phyloP scores from a whole-genome alignment of 1,140 invertebrate genomes.

The Diabrotica virgifera region DNA sequence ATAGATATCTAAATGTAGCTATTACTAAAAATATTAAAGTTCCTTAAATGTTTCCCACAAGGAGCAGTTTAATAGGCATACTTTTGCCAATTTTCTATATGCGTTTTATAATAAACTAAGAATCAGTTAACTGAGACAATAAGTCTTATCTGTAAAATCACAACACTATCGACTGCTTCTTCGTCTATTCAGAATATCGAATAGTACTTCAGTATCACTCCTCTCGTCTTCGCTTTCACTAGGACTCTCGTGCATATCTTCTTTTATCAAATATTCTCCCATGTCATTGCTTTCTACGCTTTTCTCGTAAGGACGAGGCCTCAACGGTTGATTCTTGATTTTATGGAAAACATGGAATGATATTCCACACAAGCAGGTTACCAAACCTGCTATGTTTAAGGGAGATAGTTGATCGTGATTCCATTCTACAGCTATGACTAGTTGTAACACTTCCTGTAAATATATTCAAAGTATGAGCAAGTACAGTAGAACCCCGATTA shows the following conservation, averaged over 20 bases:
- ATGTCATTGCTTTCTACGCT: constrained; percentile 34
- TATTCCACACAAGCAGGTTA: constrained; percentile 88
- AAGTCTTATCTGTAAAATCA: not conserved
- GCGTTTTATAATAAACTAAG: no score
- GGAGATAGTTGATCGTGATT: constrained; percentile 81
- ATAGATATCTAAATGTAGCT: no score
- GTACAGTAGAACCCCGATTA: no score
- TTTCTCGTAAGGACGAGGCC: constrained; percentile 31
- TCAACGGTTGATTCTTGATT: constrained; percentile 38
- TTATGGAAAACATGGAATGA: constrained; percentile 83
- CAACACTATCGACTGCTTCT: constrained; percentile 10
- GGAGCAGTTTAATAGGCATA: no score
- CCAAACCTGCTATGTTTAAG: constrained; percentile 82
- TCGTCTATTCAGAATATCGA: constrained; percentile 43
- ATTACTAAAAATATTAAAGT: no score
- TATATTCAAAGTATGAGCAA: no score
- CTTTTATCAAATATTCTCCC: constrained; percentile 36
- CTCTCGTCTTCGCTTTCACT: constrained; percentile 39
- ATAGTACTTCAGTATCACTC: constrained; percentile 44
- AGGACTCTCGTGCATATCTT: constrained; percentile 27
- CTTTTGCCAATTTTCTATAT: no score
- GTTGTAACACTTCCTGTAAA: constrained; percentile 84
- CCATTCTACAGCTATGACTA: constrained; percentile 79
- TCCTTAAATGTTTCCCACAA: no score
- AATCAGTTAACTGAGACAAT: no score